Evolutionary conservation across 2,888 invertebrate species (phyloP), one percentile per base, ranked within the genome.

Genomic region (Drosophila tripunctata): DNA sequence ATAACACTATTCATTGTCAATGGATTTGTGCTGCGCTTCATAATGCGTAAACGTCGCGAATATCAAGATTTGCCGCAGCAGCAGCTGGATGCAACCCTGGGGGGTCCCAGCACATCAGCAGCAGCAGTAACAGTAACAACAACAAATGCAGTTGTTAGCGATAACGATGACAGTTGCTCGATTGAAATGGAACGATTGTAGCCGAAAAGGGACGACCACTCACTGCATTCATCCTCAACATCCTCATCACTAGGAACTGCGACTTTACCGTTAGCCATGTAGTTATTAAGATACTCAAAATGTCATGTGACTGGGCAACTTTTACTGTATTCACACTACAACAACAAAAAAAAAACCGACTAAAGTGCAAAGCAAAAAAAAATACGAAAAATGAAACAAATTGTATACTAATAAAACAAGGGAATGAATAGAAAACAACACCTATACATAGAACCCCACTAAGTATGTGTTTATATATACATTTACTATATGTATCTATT

Each of bases 151-250:
- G 43, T 51, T 2, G 58, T 55, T 15, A 55, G 38, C 4, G 43
- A 61, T 2, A n/a, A 44, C n/a, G 54, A 73, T 3, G 69, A 66
- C 36, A 50, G 57, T 41, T 73, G 75, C 55, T 61, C 71, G 51
- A 89, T 89, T 22, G 87, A 90, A 74, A 73, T 89, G 84, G 75
- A 87, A 56, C 70, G 69, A 38, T 70, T 89, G 24, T 88, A 88
- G 58, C 41, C 10, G 21, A 40, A 19, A n/a, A n/a, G n/a, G n/a
- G n/a, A n/a, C n/a, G n/a, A n/a, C n/a, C n/a, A 40, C 19, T 17
- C 5, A 10, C 38, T 21, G 19, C 12, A 14, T 14, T 5, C 31
- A 36, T n/a, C n/a, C 12, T n/a, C n/a, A 35, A 24, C 36, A 27
- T 35, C 22, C 48, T 36, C n/a, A n/a, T n/a, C n/a, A n/a, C n/a